Base-by-base conservation (phyloP, 2,113 vertebrate species). In the Myotis brandtii region DNA sequence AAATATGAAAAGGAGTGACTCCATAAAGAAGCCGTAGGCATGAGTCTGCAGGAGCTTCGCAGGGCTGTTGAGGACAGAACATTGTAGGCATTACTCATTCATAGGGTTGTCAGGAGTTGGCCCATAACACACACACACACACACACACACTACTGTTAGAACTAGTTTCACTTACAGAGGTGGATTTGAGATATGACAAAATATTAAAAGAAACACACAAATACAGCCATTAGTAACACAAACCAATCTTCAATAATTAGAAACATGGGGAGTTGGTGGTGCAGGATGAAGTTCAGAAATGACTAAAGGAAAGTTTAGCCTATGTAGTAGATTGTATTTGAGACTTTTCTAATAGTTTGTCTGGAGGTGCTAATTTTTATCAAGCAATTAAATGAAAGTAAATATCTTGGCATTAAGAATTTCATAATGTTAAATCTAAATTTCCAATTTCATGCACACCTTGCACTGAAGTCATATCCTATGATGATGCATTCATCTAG, bases 321-420 rank as follows among this genome's bases (percentile, higher is more conserved):
- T 80, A 7, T 32, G 23, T 8, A 37, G 23, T 32, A 83, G 17
- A 87, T 91, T 79, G 13, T 85, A 12, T 56, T 93, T 72, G 69
- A 94, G 34, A 93, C 16, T 79, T 89, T 69, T 21, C 67, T 8
- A 18, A 10, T 87, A 82, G 87, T 48, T 79, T 75, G 93, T 92
- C 64, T 75, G 72, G 40, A 81, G 37, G 50, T 54, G 25, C 17
- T 83, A 50, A 76, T 77, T 94, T 92, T 82, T 73, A 94, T 82
- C 43, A 87, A 62, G 67, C 27, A 82, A 69, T 93, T 89, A 86
- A 83, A 88, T 48, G 20, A 95, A 95, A 88, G 25, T 69, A 70
- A 75, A 76, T 89, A 69, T 21, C 72, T 85, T 77, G 80, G 70
- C 37, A 62, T 77, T 77, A 59, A 66, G 5, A 92, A 88, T 52